Conservation (phyloP, 2,888 invertebrate species). For the Automeris io region DNA sequence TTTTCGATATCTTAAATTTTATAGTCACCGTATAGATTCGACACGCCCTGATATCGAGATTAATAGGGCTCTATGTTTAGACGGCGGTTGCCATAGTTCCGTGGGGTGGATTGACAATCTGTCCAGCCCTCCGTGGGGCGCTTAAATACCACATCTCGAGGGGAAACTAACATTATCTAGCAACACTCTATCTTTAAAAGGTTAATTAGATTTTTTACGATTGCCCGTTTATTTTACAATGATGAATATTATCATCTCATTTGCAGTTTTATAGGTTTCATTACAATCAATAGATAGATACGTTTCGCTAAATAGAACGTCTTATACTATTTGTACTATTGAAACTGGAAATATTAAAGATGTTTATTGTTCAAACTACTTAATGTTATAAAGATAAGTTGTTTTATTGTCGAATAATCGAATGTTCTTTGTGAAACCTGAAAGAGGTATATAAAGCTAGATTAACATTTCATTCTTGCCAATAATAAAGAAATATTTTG, state of each 20-base stretch:
- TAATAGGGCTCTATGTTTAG: slow-evolving; percentile 69
- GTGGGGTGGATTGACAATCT: slow-evolving; percentile 55
- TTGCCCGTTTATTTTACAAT: slow-evolving; percentile 11
- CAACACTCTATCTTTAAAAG: slow-evolving; percentile 27
- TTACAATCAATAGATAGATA: no score
- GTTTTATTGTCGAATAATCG: no score
- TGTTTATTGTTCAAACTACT: no score
- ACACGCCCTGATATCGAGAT: slow-evolving; percentile 66
- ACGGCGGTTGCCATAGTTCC: slow-evolving; percentile 59
- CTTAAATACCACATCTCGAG: slow-evolving; percentile 70
- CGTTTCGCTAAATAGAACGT: no score
- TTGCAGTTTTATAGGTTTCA: no score
- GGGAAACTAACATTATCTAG: slow-evolving; percentile 56
- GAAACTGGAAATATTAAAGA: no score
- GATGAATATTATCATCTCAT: slow-evolving; percentile 1
- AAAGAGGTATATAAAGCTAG: no score
- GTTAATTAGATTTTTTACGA: slow-evolving; percentile 24
- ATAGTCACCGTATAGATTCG: slow-evolving; percentile 42
- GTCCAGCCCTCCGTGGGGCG: slow-evolving; percentile 33
- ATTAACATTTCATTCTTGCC: no score
- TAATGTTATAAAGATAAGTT: no score
- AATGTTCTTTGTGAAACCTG: no score
- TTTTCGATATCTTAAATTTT: slow-evolving; percentile 11
- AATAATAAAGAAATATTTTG: no score
- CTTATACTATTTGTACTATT: no score